A percentile compares a stretch with the other conserved stretches of the same genome.
Conservation (phyloP, 92 coral and sea anemone genomes). For the Zoanthus sansibaricus region DNA sequence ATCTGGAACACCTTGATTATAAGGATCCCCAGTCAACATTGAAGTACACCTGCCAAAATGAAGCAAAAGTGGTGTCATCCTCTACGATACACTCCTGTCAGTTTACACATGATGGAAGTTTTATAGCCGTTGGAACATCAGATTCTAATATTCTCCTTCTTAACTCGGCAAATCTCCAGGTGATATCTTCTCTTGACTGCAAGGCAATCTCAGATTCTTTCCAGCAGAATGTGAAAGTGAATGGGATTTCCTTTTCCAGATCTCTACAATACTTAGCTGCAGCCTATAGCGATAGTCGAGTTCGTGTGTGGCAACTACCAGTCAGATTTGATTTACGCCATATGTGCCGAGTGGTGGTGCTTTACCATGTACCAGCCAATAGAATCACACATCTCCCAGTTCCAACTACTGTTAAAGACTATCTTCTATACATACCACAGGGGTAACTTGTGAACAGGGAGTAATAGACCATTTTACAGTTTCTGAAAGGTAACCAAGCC, state of each 20-base stretch:
- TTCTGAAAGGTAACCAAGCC: too few relatives aligned
- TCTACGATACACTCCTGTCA: constrained; percentile 79
- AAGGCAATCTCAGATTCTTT: constrained; percentile 65
- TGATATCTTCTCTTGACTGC: constrained; percentile 65
- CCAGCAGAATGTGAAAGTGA: constrained; percentile 74
- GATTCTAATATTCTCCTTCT: constrained; percentile 77
- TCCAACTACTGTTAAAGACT: constrained; percentile 72
- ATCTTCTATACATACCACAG: constrained; percentile 65
- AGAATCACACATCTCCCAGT: constrained; percentile 73
- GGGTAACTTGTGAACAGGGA: background rate
- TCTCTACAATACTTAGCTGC: constrained; percentile 85
- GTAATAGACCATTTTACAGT: too few relatives aligned
- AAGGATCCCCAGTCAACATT: constrained; percentile 61
- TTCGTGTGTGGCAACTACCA: constrained; percentile 82
- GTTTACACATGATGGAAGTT: constrained; percentile 78
- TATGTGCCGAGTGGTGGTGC: constrained; percentile 79
- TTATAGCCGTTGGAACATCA: constrained; percentile 83
- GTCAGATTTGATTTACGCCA: constrained; percentile 76
- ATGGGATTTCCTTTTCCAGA: constrained; percentile 84
- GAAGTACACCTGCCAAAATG: constrained; percentile 72
- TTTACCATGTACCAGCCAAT: constrained; percentile 80
- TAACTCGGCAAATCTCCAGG: constrained; percentile 52
- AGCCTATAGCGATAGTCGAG: constrained; percentile 84
- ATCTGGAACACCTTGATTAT: constrained; percentile 40
- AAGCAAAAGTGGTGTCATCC: constrained; percentile 73